These are phyloP conservation scores for Ptychadena robeensis DNA, from an alignment of 2,797 vertebrate species.

Conservation along the genomic window DNA sequence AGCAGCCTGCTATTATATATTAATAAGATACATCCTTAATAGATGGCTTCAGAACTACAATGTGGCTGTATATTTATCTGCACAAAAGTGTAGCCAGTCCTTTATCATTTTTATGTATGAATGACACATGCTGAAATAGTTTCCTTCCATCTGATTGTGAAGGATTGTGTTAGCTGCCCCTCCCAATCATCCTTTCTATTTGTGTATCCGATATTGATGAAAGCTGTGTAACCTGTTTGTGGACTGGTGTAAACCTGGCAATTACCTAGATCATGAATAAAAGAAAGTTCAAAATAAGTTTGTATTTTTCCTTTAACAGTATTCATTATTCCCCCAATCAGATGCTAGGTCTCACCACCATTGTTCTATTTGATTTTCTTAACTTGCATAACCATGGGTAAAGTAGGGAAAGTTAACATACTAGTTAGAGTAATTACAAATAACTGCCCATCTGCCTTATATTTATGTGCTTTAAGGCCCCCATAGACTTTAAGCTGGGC, in stretches of 20 bases:
- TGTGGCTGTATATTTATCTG: not conserved
- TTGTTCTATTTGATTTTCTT: too few species aligned
- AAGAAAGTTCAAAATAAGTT: not conserved
- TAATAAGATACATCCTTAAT: conserved; percentile 15
- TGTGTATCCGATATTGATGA: not conserved
- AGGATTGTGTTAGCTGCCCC: not conserved
- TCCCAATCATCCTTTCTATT: not conserved
- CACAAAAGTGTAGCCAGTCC: not conserved
- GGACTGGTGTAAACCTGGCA: too few species aligned
- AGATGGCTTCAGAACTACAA: not conserved
- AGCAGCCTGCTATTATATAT: conserved; percentile 28
- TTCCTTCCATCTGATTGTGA: not conserved
- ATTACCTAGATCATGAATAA: not conserved
- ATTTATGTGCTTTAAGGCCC: too few species aligned
- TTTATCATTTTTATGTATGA: too few species aligned
- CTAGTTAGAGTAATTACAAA: too few species aligned
- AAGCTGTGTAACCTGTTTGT: conserved; percentile 40
- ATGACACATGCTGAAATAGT: not conserved
- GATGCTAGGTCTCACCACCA: too few species aligned
- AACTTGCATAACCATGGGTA: too few species aligned
- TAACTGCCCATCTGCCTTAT: too few species aligned
- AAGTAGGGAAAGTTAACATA: too few species aligned
- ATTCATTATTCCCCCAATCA: too few species aligned
- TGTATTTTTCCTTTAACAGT: too few species aligned
- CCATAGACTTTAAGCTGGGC: too few species aligned